Evolutionary conservation across 1,140 invertebrate genomes (phyloP), one percentile per base, ranked within the genome.

Genomic region (Proctacanthus coquilletti): DNA sequence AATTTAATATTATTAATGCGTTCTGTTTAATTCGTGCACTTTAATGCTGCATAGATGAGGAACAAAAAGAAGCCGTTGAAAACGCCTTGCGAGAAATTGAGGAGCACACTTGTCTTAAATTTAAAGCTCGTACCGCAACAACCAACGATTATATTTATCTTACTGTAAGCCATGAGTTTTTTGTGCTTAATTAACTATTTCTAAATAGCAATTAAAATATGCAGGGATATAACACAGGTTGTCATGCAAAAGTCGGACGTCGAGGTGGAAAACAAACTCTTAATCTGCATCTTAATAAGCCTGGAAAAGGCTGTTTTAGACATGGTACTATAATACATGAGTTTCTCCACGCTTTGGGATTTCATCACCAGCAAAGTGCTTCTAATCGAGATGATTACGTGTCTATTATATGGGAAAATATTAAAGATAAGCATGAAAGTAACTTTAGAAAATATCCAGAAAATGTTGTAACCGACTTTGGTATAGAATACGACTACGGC

Each of bases 341-440:
- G 50, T 49, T 80, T 6, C 60, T 78, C 33, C 77, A 80, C 45
- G 47, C 75, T 0, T 53, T 78, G 10, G 78, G 78, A 0, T 79
- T 80, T 47, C 72, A 68, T 47, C 74, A 84, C 47, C 79, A 83
- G 60, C 80, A 84, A 52, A 73, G 73, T 46, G 64, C 75, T 4
- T 56, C 66, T 1, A 72, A 84, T 52, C 62, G 80, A 36, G 80
- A 84, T 48, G 62, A 75, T 1, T 82, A 67, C 47, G 71, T 85
- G 1, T 54, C 57, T 6, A 71, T 85, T 30, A 45, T 70, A 2
- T 76, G 71, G 60, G 64, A 73, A n/a, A 83, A 83, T 45, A 81
- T 85, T 21, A 52, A 68, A 15, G 46, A 48, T 53, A 69, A 62
- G 0, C 62, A 54, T 25, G 62, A 67, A 41, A 48, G 61, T 17